phyloP scores from a whole-genome alignment of 1,140 invertebrate species.

The Theocolax elegans region DNA sequence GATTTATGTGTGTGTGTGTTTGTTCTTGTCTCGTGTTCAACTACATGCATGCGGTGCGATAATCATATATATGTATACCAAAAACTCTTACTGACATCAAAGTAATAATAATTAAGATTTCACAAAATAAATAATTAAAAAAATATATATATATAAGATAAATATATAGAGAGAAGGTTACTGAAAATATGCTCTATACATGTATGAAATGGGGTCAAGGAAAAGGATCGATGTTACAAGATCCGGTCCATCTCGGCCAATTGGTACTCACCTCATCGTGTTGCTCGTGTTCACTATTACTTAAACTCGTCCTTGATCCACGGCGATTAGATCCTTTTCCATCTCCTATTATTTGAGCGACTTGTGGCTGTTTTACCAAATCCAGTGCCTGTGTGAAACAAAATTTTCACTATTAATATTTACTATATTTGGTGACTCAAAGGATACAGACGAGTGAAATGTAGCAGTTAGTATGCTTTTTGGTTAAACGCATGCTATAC shows the following conservation, averaged over 20 bases:
- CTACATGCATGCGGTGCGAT: constrained; percentile 63
- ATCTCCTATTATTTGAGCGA: constrained; percentile 76
- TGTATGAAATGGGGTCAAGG: background rate
- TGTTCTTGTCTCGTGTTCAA: too few species aligned
- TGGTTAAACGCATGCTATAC: too few species aligned
- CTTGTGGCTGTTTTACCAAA: constrained; percentile 90
- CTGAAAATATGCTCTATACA: constrained; percentile 4
- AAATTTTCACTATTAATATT: too few species aligned
- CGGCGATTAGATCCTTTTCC: constrained; percentile 62
- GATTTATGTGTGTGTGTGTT: background rate
- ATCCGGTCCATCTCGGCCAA: background rate
- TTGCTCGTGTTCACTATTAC: constrained; percentile 63
- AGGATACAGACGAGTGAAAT: constrained; percentile 33
- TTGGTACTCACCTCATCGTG: constrained; percentile 63
- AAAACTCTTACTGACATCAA: constrained; percentile 27
- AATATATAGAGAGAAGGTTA: background rate
- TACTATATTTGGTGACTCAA: background rate
- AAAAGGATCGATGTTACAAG: background rate
- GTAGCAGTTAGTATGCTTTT: background rate
- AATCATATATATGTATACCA: constrained; percentile 29
- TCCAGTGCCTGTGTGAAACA: constrained; percentile 77
- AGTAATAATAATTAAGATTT: constrained; percentile 11
- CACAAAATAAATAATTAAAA: constrained; percentile 8
- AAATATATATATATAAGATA: background rate
- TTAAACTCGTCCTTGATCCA: constrained; percentile 63